phyloP scores from a whole-genome alignment of 53 echinoderm and acorn worm species.

The Luidia sarsii region DNA sequence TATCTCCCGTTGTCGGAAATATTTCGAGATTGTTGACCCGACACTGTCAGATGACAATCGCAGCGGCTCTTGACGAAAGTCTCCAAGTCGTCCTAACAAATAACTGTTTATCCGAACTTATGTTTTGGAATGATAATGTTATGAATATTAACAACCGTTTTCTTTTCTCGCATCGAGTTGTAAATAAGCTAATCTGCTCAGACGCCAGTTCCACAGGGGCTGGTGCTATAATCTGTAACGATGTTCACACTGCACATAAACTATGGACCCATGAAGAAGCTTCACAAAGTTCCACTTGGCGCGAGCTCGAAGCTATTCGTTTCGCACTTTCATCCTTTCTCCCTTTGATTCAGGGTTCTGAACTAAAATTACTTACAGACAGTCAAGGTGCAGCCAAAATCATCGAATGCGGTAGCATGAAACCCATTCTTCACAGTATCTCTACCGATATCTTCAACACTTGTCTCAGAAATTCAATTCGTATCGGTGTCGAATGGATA shows the following conservation, averaged over 20 bases:
- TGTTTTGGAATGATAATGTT: slow-evolving; percentile 28
- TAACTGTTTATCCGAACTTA: slow-evolving; percentile 9
- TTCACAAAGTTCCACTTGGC: slow-evolving; percentile 46
- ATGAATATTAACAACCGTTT: neutral
- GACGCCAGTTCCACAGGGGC: slow-evolving; percentile 19
- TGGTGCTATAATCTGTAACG: slow-evolving; percentile 21
- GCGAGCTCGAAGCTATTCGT: slow-evolving; percentile 25
- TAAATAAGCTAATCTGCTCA: slow-evolving; percentile 9
- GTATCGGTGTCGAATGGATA: slow-evolving; percentile 14
- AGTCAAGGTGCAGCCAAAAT: slow-evolving; percentile 5
- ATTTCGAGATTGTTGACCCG: slow-evolving; percentile 36
- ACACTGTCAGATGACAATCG: slow-evolving; percentile 16
- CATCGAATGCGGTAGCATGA: slow-evolving; percentile 8
- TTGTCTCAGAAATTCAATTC: slow-evolving; percentile 5
- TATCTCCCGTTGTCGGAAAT: slow-evolving; percentile 17
- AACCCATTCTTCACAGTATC: neutral
- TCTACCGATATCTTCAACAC: neutral
- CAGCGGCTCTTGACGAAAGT: slow-evolving; percentile 7
- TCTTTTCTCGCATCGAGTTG: neutral
- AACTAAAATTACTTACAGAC: slow-evolving; percentile 5
- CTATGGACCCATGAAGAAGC: slow-evolving; percentile 41
- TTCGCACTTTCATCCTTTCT: slow-evolving; percentile 6
- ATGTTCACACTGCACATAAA: slow-evolving; percentile 35
- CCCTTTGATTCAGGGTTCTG: slow-evolving; percentile 4
- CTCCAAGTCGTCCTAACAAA: neutral